phyloP scores from a whole-genome alignment of 2,113 vertebrate species.

The Nothocercus nigrocapillus region DNA sequence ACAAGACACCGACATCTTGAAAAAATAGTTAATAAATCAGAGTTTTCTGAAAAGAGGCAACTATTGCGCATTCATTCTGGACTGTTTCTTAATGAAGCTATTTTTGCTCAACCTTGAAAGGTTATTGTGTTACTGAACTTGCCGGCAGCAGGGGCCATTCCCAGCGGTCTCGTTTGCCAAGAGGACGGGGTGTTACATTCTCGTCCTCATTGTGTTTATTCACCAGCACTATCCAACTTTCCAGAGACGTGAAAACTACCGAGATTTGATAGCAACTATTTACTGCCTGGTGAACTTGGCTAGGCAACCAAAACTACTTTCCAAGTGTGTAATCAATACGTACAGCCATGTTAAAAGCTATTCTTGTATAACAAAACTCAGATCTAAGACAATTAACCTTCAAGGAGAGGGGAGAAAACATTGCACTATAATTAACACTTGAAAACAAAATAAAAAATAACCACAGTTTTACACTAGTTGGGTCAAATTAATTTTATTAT shows the following conservation, averaged over 20 bases:
- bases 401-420: too few relatives aligned
- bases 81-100: not conserved
- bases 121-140: not conserved
- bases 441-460: slow-evolving; percentile 18
- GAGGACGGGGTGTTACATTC: slow-evolving; percentile 37
- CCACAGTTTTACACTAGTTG: slow-evolving; percentile 64
- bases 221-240: slow-evolving; percentile 48
- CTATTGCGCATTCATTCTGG: not conserved
- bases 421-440: too few relatives aligned
- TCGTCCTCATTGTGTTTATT: slow-evolving; percentile 48
- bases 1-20: not conserved
- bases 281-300: not conserved
- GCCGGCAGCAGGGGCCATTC: not conserved
- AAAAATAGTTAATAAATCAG: not conserved
- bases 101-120: slow-evolving; percentile 52
- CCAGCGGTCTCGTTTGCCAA: slow-evolving; percentile 24
- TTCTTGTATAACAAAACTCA: too few relatives aligned
- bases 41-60: not conserved
- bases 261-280: not conserved
- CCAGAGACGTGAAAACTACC: not conserved
- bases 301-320: not conserved
- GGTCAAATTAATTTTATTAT: slow-evolving; percentile 88
- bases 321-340: not conserved
- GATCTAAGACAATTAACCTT: too few relatives aligned
- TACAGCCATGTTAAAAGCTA: slow-evolving; percentile 37